Evolutionary conservation across 2,113 vertebrate genomes (phyloP).

Genomic region (Hymenochirus boettgeri): DNA sequence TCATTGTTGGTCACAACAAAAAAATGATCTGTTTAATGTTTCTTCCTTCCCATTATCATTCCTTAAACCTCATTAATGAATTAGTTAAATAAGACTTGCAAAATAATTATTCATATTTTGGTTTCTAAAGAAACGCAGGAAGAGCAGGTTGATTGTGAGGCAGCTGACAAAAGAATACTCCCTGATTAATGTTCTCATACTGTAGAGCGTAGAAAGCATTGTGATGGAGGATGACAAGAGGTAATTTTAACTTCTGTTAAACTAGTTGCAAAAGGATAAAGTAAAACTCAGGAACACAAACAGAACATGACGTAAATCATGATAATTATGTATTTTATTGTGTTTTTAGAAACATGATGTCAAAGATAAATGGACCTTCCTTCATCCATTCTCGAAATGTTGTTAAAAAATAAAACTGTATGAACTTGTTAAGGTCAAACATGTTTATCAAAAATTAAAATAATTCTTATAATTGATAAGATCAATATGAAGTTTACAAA

Average conservation of each 20-base stretch:
- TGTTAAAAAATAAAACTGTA: neutral
- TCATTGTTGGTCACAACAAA: too few relatives aligned
- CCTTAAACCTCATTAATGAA: neutral
- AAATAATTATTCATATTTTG: conserved; percentile 26
- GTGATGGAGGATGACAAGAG: conserved; percentile 31
- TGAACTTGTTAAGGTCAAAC: too few relatives aligned
- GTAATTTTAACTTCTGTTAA: conserved; percentile 30
- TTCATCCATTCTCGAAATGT: neutral
- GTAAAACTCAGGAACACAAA: conserved; percentile 17
- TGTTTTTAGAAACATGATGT: conserved; percentile 12
- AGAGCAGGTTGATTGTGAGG: conserved; percentile 15
- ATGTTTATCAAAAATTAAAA: too few relatives aligned
- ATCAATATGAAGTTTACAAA: too few relatives aligned
- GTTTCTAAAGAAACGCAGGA: conserved; percentile 18
- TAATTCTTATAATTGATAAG: too few relatives aligned
- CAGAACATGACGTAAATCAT: conserved; percentile 4
- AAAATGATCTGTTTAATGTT: too few relatives aligned
- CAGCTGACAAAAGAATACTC: conserved; percentile 30
- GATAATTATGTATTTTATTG: conserved; percentile 25
- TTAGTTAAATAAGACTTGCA: conserved; percentile 17
- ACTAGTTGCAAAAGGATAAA: conserved; percentile 21
- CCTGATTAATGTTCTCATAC: conserved; percentile 27
- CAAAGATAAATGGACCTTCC: neutral
- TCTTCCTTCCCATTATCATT: too few relatives aligned
- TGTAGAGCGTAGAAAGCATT: conserved; percentile 26